Evolutionary conservation across 2,888 invertebrate genomes (phyloP), one percentile per base, ranked within the genome.

Genomic region (Amorpha juglandis): DNA sequence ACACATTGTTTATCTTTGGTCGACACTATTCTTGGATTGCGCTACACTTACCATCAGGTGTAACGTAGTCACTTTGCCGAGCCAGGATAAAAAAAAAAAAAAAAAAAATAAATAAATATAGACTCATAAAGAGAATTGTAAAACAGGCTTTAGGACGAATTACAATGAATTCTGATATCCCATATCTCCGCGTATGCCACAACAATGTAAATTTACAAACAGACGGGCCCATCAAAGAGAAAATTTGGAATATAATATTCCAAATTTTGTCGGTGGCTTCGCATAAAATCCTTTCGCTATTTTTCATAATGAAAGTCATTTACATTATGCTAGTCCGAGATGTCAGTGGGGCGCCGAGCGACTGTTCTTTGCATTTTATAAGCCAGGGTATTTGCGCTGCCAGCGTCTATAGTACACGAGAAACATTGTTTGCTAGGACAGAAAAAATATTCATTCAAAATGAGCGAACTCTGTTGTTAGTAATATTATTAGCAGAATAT

Each of bases 181-280:
- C 58, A 58, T 58, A 58, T 58, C 58, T 42, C 55, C 11, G 38
- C 38, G 55, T 12, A 38, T 58, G 58, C 38, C 58, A 42, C 38
- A 58, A 58, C 58, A 58, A 58, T 58, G 58, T 6, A 16, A 42
- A 58, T 58, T 55, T 42, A 58, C 33, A 67, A 67, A 55, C 67
- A 67, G 58, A 63, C 38, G 63, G 11, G 58, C 27, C 27, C 45
- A 48, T 63, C 48, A 48, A 47, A 63, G 47, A 47, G 45, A 63
- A 55, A 55, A 63, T 63, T 21, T 14, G 45, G 42, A 47, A 48
- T 48, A 63, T 21, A 48, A 47, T 63, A 63, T 48, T 63, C 19
- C 42, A 42, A 19, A 42, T 42, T 42, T 58, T 11, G 42, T 42
- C 6, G 38, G 19, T 58, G 19, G 58, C 38, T 58, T 58, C 42